Evolutionary conservation across 2,888 invertebrate genomes (phyloP).

Genomic region (Tuberolachnus salignus): DNA sequence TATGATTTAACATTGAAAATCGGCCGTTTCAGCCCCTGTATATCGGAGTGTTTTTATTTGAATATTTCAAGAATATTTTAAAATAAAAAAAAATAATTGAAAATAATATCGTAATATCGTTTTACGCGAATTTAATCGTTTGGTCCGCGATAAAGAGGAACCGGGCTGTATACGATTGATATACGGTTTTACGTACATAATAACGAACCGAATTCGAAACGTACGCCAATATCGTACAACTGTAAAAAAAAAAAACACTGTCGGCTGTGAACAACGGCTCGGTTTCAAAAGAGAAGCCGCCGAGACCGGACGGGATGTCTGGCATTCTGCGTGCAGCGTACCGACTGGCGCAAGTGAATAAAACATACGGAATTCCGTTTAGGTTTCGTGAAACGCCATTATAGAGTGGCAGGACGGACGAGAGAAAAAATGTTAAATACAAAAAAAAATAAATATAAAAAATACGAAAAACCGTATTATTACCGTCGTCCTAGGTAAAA

Average conservation of each 20-base stretch:
- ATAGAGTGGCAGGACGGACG: background rate
- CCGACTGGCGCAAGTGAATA: background rate
- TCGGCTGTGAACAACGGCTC: too few species aligned
- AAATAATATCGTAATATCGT: too few species aligned
- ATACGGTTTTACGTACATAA: background rate
- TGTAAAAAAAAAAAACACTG: background rate
- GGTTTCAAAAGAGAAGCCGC: conserved; percentile 47
- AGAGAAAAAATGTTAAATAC: background rate
- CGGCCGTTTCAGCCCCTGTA: too few species aligned
- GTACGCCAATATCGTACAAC: background rate
- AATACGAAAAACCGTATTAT: conserved; percentile 10
- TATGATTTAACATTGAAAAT: too few species aligned
- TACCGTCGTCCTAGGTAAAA: background rate
- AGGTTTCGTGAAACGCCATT: conserved; percentile 13
- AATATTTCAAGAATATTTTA: too few species aligned
- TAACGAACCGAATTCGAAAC: conserved; percentile 3
- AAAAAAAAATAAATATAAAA: too few species aligned
- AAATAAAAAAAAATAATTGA: too few species aligned
- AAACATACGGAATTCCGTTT: conserved; percentile 38
- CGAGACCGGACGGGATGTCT: conserved; percentile 28
- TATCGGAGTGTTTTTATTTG: too few species aligned
- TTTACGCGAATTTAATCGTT: too few species aligned
- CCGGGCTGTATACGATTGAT: background rate
- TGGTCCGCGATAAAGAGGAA: too few species aligned
- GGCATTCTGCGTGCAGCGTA: conserved; percentile 7